Base-by-base conservation (phyloP, 2,113 vertebrate species). In the Melospiza georgiana region DNA sequence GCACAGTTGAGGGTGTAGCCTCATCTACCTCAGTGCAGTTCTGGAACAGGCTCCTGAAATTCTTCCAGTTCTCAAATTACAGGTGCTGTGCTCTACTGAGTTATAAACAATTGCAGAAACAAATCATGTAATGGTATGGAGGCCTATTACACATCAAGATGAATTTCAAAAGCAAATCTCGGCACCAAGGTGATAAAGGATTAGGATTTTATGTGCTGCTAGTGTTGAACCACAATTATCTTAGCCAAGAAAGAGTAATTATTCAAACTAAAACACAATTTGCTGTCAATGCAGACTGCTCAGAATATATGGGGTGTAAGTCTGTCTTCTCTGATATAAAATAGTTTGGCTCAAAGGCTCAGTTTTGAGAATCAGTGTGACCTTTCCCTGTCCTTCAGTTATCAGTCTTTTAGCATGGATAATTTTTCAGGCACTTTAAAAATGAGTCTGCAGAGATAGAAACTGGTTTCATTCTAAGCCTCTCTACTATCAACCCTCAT, bases 201-300 rank as follows among this genome's bases (percentile, higher is more conserved):
- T 79, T 87, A 71, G 52, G 57, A 59, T 58, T 90, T 77, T 39
- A 43, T 51, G 57, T 33, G n/a, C 67, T 54, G n/a, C 19, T 54
- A 24, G n/a, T 80, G 65, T 74, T 93, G 76, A 97, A 89, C 23
- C 23, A 67, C 72, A 80, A 82, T 94, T 73, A 78, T 82, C 55
- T 69, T 66, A 86, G 71, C 59, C 63, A 46, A 88, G 81, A 89
- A 82, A 2, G 61, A 89, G 74, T n/a, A 77, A 67, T 91, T 92
- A 82, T 52, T 94, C 87, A 94, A 68, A 95, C 87, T 63, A 94
- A 73, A 95, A 13, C 74, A 69, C 44, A 65, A n/a, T 93, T 91
- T 87, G 8, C 54, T 91, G 10, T 87, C 52, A 65, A 27, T 54
- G 61, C 4, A 2, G 44, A 65, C n/a, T 59, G 33, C 28, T 90